Base-by-base conservation (phyloP, 2,888 invertebrate species). In the Epistrophe eligans region DNA sequence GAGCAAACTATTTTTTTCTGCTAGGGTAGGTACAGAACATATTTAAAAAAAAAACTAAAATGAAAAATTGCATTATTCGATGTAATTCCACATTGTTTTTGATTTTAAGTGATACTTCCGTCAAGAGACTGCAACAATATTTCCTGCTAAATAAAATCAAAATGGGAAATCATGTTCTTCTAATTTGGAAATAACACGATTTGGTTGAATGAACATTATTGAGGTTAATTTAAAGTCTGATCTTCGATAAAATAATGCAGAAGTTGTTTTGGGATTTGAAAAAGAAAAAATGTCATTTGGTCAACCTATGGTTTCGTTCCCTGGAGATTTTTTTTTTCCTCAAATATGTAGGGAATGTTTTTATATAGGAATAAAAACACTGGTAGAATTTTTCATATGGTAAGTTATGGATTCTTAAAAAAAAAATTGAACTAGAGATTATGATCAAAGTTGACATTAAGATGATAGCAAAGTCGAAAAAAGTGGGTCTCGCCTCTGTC, bases 31-130 rank as follows among this genome's bases (percentile, higher is more conserved):
- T 19, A 60, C 28, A 60, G 6, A 17, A 35, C 52, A 6, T 52
- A 66, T 72, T 58, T 72, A 55, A 50, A 13, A 55, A 71, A 77
- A 24, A 24, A 24, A n/a, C n/a, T n/a, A n/a, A 2, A 24, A 60
- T 57, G 38, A 40, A 40, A 62, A n/a, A 79, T 50, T 79, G 57
- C 79, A 67, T 66, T 55, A 67, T 58, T 45, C 48, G 24, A 58
- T 45, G 24, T 50, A 58, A 40, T 48, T 43, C 72, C 62, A 35
- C 40, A 72, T 58, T 77, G 48, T 43, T 38, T 50, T 71, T 66
- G 58, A 15, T 62, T 15, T 45, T 45, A 64, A 74, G 55, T 79
- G 70, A 57, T 11, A 64, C 57, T 79, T 84, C 83, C 83, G 83
- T 35, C 57, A 43, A 67, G 50, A 50, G 35, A 35, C 35, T 50